Evolutionary conservation across 2,888 invertebrate species (phyloP), one percentile per base, ranked within the genome.

Genomic region (Eupsilia transversa): DNA sequence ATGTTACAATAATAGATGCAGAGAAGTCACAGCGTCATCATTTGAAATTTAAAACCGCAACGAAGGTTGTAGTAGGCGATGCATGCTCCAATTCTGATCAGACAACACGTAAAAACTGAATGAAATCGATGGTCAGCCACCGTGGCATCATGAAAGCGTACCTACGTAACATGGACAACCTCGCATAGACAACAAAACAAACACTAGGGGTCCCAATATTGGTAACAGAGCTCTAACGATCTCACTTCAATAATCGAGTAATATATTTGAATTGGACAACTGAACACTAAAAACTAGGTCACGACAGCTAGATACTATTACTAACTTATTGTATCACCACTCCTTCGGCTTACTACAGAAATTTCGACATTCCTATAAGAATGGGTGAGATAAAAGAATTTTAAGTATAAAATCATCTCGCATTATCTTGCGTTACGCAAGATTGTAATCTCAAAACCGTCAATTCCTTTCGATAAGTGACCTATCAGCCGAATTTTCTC

Each of bases 391-490:
- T 94, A 92, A 92, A 84, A 83, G n/a, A 41, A 52, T n/a, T n/a
- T n/a, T 91, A 83, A 83, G 77, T 84, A 54, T 84, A 90, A 87
- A 87, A 88, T 87, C 90, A 89, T 90, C 91, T 87, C 81, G 68
- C 56, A 86, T 84, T 92, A 92, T 93, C 92, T 77, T 77, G 77
- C 49, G 87, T 96, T 96, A 94, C 96, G 93, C 95, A 96, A 96
- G 91, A 87, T 89, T 77, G 69, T 92, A 92, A 95, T 96, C 95
- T 93, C 70, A 80, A 91, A 93, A 87, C 92, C 95, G 94, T 94
- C 95, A 95, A 93, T 91, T 89, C 82, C 67, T 69, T 82, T 87
- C 85, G 94, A 94, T 93, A 94, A 86, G 87, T 80, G 78, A 82
- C 84, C 82, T 86, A 86, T 81, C 89, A 88, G 91, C 92, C 88